Evolutionary conservation across 2,797 vertebrate genomes (phyloP), one percentile per base, ranked within the genome.

Genomic region (Lepilemur ruficaudatus): DNA sequence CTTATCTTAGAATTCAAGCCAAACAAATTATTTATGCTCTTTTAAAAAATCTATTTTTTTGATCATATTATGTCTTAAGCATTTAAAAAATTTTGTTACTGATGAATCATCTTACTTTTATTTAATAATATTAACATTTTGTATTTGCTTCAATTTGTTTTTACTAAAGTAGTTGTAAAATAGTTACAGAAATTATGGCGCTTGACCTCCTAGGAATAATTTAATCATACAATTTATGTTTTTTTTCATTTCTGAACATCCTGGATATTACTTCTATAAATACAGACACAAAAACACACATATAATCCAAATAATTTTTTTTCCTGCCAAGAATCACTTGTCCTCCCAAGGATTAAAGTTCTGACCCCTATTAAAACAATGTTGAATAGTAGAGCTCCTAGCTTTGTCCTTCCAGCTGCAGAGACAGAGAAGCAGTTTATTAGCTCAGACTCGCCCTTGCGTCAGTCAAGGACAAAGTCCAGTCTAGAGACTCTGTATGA

Each of bases 321-420:
- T 73, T 55, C 18, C 65, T 91, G 10, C 41, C 73, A 93, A 69
- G 86, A 95, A 50, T 82, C 57, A 30, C 35, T 86, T 75, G 38
- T 97, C 94, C 75, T 94, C 81, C 14, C 86, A 91, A 88, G 41
- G 94, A 89, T 67, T 95, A 5, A 6, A 67, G n/a, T 79, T 97
- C 85, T 97, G 61, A 14, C 25, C 18, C 52, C 96, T 97, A 55
- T 59, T 46, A 52, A 46, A 86, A 83, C 91, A 92, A 46, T 78
- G 35, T 14, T 43, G 20, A 55, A 50, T 82, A 79, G 67, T 1
- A 1, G 69, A 83, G 7, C 4, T 82, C 69, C 80, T 69, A 73
- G n/a, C 78, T 38, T 38, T 28, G 57, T 83, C 59, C 57, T 81
- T 41, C 15, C 13, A 94, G 25, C n/a, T 22, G 5, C n/a, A 1